A percentile compares a stretch with the other conserved stretches of the same genome.
Conservation (phyloP, 2,797 vertebrate species). For the Acanthopagrus latus region DNA sequence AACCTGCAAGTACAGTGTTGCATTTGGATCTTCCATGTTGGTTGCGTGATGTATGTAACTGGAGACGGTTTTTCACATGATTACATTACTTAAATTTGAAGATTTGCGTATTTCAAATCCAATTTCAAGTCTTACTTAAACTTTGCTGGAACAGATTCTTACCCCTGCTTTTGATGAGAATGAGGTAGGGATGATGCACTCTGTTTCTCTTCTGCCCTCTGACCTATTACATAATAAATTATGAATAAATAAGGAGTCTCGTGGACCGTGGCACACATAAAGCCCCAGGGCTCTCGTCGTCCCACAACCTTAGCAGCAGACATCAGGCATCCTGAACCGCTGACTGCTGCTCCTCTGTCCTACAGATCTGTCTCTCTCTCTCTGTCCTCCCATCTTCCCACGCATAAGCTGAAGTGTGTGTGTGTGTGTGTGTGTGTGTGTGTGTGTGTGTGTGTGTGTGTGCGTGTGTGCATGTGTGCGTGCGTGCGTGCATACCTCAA, state of each 20-base stretch:
- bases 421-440: no score
- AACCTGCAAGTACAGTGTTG: background rate
- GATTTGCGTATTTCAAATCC: background rate
- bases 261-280: conserved; percentile 34
- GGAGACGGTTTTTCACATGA: background rate
- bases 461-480: background rate
- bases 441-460: background rate
- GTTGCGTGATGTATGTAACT: background rate
- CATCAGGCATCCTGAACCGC: conserved; percentile 36
- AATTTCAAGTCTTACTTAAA: background rate
- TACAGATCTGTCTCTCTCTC: conserved; percentile 20
- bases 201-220: conserved; percentile 14
- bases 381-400: conserved; percentile 42
- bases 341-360: conserved; percentile 38
- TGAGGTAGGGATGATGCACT: background rate
- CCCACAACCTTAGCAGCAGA: conserved; percentile 32
- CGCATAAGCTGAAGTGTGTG: conserved; percentile 8
- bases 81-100: background rate
- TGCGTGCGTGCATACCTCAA: conserved; percentile 12
- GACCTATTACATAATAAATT: conserved; percentile 51
- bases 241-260: conserved; percentile 51
- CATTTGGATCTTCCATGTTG: background rate
- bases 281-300: conserved; percentile 29
- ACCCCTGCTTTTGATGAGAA: background rate
- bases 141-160: background rate